These are phyloP conservation scores for Monarcha castaneiventris DNA, from an alignment of 2,113 vertebrate species.

Conservation along the genomic window DNA sequence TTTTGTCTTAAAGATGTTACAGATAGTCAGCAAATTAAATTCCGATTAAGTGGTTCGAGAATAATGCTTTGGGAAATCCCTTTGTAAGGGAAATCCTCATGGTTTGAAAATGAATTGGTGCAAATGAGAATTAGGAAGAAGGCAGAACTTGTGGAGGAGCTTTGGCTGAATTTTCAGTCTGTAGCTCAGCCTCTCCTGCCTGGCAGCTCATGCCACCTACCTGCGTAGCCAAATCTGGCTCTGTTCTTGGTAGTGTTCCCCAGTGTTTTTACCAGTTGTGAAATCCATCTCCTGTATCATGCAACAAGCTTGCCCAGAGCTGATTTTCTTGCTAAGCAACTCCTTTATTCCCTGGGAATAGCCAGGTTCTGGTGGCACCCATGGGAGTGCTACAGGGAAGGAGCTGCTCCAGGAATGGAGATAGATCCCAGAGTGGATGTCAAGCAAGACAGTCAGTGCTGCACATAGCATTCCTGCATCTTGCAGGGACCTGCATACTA, in stretches of 20 bases:
- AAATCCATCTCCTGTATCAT: neutral
- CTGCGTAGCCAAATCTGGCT: neutral
- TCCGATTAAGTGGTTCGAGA: neutral
- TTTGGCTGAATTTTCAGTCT: neutral
- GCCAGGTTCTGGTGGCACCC: neutral
- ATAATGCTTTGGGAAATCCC: neutral
- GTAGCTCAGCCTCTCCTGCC: neutral
- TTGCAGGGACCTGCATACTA: neutral
- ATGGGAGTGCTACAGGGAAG: neutral
- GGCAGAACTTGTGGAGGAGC: neutral
- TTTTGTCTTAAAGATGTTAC: neutral
- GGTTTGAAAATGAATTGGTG: neutral
- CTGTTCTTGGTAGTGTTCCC: neutral
- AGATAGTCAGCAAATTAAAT: neutral
- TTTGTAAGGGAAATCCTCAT: neutral
- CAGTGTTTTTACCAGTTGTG: neutral
- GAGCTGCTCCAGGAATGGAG: neutral
- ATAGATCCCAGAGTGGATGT: neutral
- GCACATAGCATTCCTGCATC: neutral
- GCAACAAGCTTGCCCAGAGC: neutral
- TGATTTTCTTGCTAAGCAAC: neutral
- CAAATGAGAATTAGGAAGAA: neutral
- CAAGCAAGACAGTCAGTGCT: neutral
- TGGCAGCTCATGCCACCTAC: neutral
- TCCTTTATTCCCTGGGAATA: neutral